phyloP scores from a whole-genome alignment of 2,888 invertebrate genomes.

The Lamellibrachia satsuma region DNA sequence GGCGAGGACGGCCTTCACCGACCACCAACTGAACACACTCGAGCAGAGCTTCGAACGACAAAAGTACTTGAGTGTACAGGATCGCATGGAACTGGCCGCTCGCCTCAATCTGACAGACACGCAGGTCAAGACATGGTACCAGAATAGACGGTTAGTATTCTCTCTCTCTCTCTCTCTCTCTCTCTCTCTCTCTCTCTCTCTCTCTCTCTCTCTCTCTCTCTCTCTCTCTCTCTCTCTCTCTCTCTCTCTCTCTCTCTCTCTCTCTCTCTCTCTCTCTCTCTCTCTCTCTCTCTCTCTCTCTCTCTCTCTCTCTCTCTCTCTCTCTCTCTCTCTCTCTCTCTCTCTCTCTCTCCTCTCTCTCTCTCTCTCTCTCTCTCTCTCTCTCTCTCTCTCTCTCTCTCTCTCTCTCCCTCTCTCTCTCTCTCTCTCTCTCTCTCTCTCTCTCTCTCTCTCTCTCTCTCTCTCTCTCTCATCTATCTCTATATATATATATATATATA shows the following conservation, averaged over 20 bases:
- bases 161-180: neutral
- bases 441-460: neutral
- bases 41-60: slow-evolving; percentile 97
- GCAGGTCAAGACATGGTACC: slow-evolving; percentile 99
- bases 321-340: neutral
- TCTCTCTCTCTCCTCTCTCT: neutral
- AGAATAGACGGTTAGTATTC: slow-evolving; percentile 82
- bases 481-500: neutral
- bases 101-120: slow-evolving; percentile 94
- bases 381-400: neutral
- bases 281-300: slow-evolving; percentile 10
- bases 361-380: neutral
- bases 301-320: slow-evolving; percentile 5
- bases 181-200: neutral
- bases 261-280: neutral
- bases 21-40: slow-evolving; percentile 89
- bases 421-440: neutral
- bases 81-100: slow-evolving; percentile 96
- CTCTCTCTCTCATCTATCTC: neutral
- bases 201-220: neutral
- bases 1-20: slow-evolving; percentile 97
- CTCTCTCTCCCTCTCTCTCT: no score
- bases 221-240: no score
- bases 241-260: neutral
- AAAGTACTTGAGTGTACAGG: slow-evolving; percentile 81